Evolutionary conservation across 2,113 vertebrate genomes (phyloP).

Genomic region (Python bivittatus): DNA sequence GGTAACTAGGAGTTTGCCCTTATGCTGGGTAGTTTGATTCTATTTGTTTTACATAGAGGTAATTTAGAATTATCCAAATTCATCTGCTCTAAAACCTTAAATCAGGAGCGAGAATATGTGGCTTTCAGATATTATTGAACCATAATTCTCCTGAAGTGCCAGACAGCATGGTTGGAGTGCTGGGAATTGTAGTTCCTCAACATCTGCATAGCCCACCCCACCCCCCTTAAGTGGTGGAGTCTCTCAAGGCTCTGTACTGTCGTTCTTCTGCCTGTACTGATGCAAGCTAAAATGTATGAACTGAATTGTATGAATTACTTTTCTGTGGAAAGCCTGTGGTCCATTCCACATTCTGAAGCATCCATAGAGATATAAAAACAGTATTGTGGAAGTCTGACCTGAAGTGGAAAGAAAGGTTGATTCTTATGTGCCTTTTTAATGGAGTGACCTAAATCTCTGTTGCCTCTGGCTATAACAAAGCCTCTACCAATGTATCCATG

Average conservation of each 20-base stretch:
- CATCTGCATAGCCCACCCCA: background rate
- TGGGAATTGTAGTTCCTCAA: background rate
- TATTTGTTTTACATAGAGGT: background rate
- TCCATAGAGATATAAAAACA: background rate
- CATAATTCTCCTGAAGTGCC: background rate
- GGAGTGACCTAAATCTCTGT: too few species aligned
- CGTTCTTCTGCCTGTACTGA: background rate
- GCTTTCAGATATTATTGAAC: background rate
- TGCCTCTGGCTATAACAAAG: too few species aligned
- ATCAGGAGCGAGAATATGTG: background rate
- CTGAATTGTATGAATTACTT: background rate
- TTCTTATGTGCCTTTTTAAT: too few species aligned
- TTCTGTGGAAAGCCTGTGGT: background rate
- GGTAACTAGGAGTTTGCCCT: background rate
- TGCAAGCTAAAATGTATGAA: background rate
- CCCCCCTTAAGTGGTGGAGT: background rate
- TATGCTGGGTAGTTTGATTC: background rate
- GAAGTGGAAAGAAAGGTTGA: too few species aligned
- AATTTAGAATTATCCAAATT: background rate
- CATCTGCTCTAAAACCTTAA: background rate
- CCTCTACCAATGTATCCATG: too few species aligned
- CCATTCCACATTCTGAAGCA: background rate
- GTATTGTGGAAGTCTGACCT: too few species aligned
- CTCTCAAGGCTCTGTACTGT: background rate
- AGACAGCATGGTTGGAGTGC: background rate